These are phyloP conservation scores for Zoanthus gigantus DNA, from an alignment of 92 coral and sea anemone genomes.

Conservation along the genomic window DNA sequence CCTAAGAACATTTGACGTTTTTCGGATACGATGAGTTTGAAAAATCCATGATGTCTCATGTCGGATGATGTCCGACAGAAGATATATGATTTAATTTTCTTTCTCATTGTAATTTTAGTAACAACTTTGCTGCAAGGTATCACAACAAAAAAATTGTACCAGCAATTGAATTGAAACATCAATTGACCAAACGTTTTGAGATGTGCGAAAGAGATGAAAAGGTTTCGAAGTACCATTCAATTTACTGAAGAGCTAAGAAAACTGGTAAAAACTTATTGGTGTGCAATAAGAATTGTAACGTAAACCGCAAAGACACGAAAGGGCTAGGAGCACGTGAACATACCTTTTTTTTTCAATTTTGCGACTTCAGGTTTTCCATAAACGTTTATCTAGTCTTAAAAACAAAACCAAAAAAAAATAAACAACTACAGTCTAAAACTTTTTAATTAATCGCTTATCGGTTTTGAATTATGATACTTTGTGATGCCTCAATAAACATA, in stretches of 20 bases:
- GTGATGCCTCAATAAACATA: too few species aligned
- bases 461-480: too few species aligned
- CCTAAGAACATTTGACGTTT: conserved; percentile 7
- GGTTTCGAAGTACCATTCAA: not conserved
- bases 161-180: not conserved
- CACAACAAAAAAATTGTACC: not conserved
- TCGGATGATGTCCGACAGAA: conserved; percentile 32
- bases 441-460: too few species aligned
- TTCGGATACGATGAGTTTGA: conserved; percentile 15
- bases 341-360: too few species aligned
- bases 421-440: too few species aligned
- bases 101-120: not conserved
- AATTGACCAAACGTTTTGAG: not conserved
- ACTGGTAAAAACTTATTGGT: not conserved
- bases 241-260: not conserved
- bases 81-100: conserved; percentile 26
- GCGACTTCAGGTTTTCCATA: too few species aligned
- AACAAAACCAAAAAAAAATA: too few species aligned
- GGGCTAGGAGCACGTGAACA: not conserved
- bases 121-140: not conserved
- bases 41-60: conserved; percentile 32
- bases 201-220: not conserved
- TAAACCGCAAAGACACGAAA: conserved; percentile 27
- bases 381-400: too few species aligned
- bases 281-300: not conserved